Percentiles rank a stretch among this genome's conserved stretches.
These are phyloP conservation scores for Coleophora deauratella DNA, from an alignment of 2,888 invertebrate species.

Conservation along the genomic window DNA sequence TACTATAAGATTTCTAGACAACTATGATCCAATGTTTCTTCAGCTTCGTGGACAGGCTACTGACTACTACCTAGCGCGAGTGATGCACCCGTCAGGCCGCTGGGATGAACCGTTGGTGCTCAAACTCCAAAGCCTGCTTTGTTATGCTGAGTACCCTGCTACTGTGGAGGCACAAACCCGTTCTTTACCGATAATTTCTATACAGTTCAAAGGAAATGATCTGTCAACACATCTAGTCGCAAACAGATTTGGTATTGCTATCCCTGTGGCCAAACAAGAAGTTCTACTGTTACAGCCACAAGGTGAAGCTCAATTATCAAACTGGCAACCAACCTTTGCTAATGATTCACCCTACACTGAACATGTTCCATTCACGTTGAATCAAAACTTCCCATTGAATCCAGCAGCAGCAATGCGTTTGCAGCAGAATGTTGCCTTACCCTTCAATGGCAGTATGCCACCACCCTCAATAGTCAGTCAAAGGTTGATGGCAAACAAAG, in stretches of 20 bases:
- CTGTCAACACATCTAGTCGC: constrained; percentile 57
- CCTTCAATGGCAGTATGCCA: constrained; percentile 46
- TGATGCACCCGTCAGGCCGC: constrained; percentile 61
- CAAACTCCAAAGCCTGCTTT: constrained; percentile 54
- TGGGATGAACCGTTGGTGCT: constrained; percentile 69
- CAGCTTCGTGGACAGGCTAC: constrained; percentile 73
- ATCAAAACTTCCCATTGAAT: constrained; percentile 60
- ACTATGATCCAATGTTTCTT: constrained; percentile 60
- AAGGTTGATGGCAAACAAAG: constrained; percentile 46
- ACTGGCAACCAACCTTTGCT: constrained; percentile 41
- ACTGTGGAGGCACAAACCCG: constrained; percentile 49
- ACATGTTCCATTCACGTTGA: constrained; percentile 56
- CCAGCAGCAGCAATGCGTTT: constrained; percentile 59
- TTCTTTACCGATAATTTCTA: constrained; percentile 53
- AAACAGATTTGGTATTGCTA: constrained; percentile 56
- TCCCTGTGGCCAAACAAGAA: constrained; percentile 65
- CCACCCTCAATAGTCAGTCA: constrained; percentile 45
- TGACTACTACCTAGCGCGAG: constrained; percentile 75
- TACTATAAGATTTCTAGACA: constrained; percentile 73
- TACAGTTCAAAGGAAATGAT: constrained; percentile 65
- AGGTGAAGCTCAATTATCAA: constrained; percentile 31
- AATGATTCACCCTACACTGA: constrained; percentile 44
- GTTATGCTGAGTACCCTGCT: constrained; percentile 53
- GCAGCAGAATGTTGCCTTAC: constrained; percentile 45
- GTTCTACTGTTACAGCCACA: constrained; percentile 36